These are phyloP conservation scores for Ophioninae sp. DNA, from an alignment of 2,888 invertebrate genomes.

Conservation along the genomic window DNA sequence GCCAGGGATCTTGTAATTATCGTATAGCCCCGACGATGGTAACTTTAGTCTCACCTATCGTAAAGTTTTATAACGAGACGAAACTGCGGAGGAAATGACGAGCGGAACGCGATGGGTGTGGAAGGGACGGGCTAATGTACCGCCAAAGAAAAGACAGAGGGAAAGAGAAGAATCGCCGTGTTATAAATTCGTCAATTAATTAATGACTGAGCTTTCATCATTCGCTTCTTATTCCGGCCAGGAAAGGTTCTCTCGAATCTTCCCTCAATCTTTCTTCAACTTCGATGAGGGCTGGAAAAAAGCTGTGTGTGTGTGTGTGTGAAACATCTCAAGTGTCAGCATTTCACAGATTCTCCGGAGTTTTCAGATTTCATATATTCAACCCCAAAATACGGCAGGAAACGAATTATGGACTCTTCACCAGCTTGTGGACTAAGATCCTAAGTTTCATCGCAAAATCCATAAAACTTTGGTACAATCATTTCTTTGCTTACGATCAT, in stretches of 20 bases:
- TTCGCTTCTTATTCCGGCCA: slow-evolving; percentile 25
- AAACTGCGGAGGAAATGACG: slow-evolving; percentile 47
- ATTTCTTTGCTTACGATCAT: no score
- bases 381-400: no score
- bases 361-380: no score
- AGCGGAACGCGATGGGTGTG: slow-evolving; percentile 2
- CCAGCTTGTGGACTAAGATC: no score
- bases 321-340: slow-evolving; percentile 23
- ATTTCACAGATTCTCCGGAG: no score
- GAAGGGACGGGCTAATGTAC: neutral
- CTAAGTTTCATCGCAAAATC: no score
- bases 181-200: slow-evolving; percentile 59
- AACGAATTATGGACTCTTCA: no score
- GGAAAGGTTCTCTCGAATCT: slow-evolving; percentile 40
- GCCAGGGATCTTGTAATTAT: slow-evolving; percentile 55
- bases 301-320: neutral
- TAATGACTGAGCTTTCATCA: slow-evolving; percentile 58
- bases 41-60: slow-evolving; percentile 56
- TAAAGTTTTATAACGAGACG: slow-evolving; percentile 62
- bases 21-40: slow-evolving; percentile 41
- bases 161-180: slow-evolving; percentile 29
- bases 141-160: neutral
- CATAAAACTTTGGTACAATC: no score
- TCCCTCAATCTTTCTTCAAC: slow-evolving; percentile 33
- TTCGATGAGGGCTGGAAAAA: neutral